phyloP scores from a whole-genome alignment of 2,113 vertebrate species.

The Salvelinus sp. region DNA sequence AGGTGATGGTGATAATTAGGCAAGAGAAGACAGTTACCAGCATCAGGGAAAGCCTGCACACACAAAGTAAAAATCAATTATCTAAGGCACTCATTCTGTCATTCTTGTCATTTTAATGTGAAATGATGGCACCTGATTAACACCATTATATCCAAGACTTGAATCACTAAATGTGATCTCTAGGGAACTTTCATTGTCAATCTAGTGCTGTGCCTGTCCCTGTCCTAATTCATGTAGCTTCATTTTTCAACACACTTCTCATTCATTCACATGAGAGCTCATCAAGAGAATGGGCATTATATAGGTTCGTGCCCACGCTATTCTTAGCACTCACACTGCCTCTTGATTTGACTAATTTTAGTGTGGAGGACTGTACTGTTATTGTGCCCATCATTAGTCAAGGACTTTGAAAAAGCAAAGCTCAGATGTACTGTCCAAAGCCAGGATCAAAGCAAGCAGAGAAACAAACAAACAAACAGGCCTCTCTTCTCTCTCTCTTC shows the following conservation, averaged over 20 bases:
- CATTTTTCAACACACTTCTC: constrained; percentile 52
- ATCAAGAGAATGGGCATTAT: neutral
- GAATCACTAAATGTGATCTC: constrained; percentile 55
- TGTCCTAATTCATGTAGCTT: constrained; percentile 62
- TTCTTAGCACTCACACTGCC: constrained; percentile 31
- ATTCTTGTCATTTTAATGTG: constrained; percentile 32
- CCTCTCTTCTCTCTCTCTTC: constrained; percentile 4
- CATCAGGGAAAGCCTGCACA: constrained; percentile 8
- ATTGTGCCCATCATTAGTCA: constrained; percentile 28
- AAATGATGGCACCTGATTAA: constrained; percentile 60
- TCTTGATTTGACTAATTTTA: neutral
- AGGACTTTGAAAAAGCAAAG: neutral
- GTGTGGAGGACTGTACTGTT: neutral
- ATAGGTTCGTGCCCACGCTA: constrained; percentile 21
- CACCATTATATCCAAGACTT: constrained; percentile 41
- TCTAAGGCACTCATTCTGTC: constrained; percentile 66
- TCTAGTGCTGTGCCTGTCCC: constrained; percentile 55
- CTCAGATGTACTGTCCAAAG: constrained; percentile 7
- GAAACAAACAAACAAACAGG: constrained; percentile 15
- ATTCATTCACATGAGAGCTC: constrained; percentile 34
- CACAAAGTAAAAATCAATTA: neutral
- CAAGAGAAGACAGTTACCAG: constrained; percentile 12
- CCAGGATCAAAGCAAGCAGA: constrained; percentile 42
- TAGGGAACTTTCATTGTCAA: constrained; percentile 59
- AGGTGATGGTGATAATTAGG: constrained; percentile 7